Percentiles rank a stretch among this genome's conserved stretches.
phyloP scores from a whole-genome alignment of 2,888 invertebrate species.

The Lasioglossum lativentre region DNA sequence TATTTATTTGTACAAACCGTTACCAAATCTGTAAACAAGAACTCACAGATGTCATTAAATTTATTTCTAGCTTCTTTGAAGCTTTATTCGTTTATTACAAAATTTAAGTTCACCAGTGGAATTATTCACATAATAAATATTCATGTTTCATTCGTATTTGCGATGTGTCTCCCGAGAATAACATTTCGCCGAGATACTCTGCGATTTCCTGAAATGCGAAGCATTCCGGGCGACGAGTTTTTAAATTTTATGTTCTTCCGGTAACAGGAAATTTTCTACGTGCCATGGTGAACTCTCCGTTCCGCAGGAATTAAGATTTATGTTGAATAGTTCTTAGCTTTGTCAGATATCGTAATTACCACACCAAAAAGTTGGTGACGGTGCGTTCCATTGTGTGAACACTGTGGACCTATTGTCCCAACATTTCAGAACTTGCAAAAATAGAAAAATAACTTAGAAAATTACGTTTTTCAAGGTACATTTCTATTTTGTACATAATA shows the following conservation, averaged over 20 bases:
- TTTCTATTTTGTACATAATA: too few species aligned
- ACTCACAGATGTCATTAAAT: background rate
- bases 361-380: background rate
- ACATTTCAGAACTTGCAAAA: background rate
- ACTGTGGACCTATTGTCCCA: background rate
- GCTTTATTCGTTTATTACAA: background rate
- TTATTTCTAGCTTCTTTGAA: background rate
- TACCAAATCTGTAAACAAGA: background rate
- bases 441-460: background rate
- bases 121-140: background rate
- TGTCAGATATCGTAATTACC: constrained; percentile 15
- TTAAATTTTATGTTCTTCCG: constrained; percentile 43
- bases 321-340: constrained; percentile 31
- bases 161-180: background rate
- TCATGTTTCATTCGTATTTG: background rate
- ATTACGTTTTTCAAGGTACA: background rate
- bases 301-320: constrained; percentile 50
- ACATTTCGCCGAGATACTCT: constrained; percentile 5
- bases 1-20: background rate
- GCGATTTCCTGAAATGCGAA: constrained; percentile 31
- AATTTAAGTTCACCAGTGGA: background rate
- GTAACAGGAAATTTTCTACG: constrained; percentile 57
- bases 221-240: constrained; percentile 25
- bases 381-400: background rate
- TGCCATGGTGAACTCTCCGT: constrained; percentile 31